phyloP scores from a whole-genome alignment of 2,888 invertebrate species.

The Ophioninae sp. region DNA sequence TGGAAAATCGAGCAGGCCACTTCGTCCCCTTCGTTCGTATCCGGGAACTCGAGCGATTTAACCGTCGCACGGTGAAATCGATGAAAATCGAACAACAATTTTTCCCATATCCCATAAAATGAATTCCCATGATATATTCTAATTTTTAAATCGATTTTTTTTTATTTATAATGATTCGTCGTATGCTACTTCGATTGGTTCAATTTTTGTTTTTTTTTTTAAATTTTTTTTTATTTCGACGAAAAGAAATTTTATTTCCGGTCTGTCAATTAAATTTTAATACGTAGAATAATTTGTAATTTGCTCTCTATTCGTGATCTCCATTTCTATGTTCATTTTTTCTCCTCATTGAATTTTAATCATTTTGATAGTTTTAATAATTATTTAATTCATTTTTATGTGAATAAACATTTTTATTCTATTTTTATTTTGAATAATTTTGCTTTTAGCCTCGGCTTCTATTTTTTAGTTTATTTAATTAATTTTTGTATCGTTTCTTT shows the following conservation, averaged over 20 bases:
- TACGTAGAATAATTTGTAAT: neutral
- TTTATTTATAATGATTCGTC: neutral
- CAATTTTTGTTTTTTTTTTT: neutral
- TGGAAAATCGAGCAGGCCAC: neutral
- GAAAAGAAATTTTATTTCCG: neutral
- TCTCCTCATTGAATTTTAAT: too few species aligned
- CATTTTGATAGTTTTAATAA: too few species aligned
- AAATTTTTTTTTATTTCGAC: neutral
- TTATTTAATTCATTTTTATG: too few species aligned
- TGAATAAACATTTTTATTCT: too few species aligned
- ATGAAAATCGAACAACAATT: constrained; percentile 21
- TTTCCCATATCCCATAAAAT: neutral
- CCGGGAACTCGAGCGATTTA: neutral
- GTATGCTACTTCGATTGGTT: neutral
- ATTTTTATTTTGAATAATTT: too few species aligned
- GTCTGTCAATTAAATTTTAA: neutral
- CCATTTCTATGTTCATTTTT: neutral
- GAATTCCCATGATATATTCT: neutral
- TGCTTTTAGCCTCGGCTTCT: too few species aligned
- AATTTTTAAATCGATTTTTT: neutral
- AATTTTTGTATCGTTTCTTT: too few species aligned
- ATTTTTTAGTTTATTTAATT: neutral
- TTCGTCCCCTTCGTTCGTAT: neutral
- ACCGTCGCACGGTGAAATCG: neutral
- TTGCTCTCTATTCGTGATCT: neutral